These are phyloP conservation scores for Lateolabrax maculatus DNA, from an alignment of 2,797 vertebrate genomes.

Conservation along the genomic window DNA sequence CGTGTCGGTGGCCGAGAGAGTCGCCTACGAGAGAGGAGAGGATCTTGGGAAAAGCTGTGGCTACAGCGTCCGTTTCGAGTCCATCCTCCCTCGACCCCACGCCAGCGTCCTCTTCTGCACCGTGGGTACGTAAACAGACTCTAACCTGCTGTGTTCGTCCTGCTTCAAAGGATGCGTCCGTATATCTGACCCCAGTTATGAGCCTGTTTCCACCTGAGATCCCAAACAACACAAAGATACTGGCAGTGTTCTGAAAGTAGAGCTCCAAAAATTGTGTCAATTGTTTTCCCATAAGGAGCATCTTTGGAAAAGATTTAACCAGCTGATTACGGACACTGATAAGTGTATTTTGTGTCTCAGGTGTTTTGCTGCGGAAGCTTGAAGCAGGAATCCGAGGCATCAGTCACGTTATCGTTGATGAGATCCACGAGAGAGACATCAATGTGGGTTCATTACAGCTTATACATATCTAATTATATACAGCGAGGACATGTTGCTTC, in stretches of 20 bases:
- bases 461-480: background rate
- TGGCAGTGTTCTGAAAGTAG: no score
- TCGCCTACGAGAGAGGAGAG: constrained; percentile 92
- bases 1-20: constrained; percentile 95
- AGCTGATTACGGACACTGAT: background rate
- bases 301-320: no score
- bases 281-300: no score
- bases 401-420: constrained; percentile 98
- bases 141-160: no score
- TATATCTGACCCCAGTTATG: no score
- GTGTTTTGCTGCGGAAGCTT: constrained; percentile 94
- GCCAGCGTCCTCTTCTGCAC: constrained; percentile 97
- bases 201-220: no score
- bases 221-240: no score
- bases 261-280: no score
- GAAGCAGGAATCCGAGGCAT: constrained; percentile 97
- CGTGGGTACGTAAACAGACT: constrained; percentile 86
- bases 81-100: constrained; percentile 93
- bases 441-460: constrained; percentile 88
- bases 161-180: no score
- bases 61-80: constrained; percentile 98
- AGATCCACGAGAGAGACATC: constrained; percentile 98
- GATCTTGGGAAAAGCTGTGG: constrained; percentile 95
- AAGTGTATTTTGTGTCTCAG: constrained; percentile 75
- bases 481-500: no score